Evolutionary conservation across 2,888 invertebrate species (phyloP).

Genomic region (Drosophila gaucha): DNA sequence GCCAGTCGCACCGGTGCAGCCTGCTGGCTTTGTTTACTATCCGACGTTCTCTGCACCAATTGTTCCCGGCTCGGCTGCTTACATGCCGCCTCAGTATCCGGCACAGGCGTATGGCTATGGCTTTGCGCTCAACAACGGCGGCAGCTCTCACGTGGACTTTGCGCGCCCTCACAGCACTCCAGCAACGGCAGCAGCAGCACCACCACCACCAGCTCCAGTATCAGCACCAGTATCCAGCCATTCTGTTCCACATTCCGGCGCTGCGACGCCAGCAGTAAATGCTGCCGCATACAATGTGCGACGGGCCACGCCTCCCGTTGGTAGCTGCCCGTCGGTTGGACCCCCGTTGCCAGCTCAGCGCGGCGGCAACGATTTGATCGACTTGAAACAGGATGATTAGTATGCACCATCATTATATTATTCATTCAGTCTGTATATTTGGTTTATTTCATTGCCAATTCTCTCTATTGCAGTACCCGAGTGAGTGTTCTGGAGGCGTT

Average conservation of each 20-base stretch:
- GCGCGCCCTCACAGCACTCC: constrained; percentile 42
- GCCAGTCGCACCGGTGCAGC: constrained; percentile 39
- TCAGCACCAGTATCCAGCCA: constrained; percentile 18
- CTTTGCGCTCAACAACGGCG: constrained; percentile 17
- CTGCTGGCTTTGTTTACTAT: constrained; percentile 60
- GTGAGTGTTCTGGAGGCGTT: constrained; percentile 92
- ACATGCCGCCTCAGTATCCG: constrained; percentile 68
- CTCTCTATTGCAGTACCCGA: constrained; percentile 78
- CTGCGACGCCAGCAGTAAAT: constrained; percentile 28
- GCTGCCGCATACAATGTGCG: constrained; percentile 19
- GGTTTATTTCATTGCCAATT: constrained; percentile 1
- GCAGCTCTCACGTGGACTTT: constrained; percentile 58
- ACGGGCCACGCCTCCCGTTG: constrained; percentile 46
- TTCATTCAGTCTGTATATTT: background rate
- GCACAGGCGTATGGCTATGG: constrained; percentile 71
- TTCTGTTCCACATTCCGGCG: constrained; percentile 44
- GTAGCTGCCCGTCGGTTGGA: constrained; percentile 56
- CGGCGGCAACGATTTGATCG: constrained; percentile 82
- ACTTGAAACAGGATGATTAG: constrained; percentile 83
- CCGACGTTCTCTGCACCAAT: constrained; percentile 63
- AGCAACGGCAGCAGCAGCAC: constrained; percentile 2
- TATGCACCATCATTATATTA: constrained; percentile 58
- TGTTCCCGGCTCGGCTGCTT: constrained; percentile 72
- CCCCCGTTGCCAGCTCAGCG: constrained; percentile 34
- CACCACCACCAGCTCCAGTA: constrained; percentile 15